phyloP scores from a whole-genome alignment of 2,888 invertebrate genomes.

The Drosophila mercatorum region DNA sequence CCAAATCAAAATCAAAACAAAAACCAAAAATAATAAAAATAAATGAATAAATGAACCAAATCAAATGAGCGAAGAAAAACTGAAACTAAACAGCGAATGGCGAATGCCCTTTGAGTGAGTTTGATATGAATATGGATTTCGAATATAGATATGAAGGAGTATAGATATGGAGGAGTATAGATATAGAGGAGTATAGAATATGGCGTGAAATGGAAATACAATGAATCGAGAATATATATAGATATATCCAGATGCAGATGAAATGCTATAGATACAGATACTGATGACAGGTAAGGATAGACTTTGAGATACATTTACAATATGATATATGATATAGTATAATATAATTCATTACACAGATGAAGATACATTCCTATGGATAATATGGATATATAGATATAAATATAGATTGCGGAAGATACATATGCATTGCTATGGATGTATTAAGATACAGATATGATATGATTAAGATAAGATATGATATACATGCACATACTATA shows the following conservation, averaged over 20 bases:
- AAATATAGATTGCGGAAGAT: background rate
- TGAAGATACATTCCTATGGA: no score
- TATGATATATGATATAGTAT: no score
- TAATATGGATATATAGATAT: no score
- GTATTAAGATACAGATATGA: no score
- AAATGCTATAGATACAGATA: background rate
- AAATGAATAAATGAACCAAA: constrained; percentile 4
- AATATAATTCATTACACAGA: no score
- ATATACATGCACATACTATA: no score
- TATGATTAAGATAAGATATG: no score
- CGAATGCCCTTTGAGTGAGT: background rate
- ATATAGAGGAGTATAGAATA: background rate
- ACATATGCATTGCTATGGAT: no score
- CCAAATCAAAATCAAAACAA: constrained; percentile 6
- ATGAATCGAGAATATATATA: background rate
- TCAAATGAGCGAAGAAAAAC: background rate
- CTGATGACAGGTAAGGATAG: background rate
- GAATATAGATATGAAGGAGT: background rate
- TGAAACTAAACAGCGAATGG: fast-evolving
- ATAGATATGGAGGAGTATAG: no score
- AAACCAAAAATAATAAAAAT: background rate
- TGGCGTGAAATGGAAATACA: background rate
- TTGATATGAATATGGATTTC: background rate
- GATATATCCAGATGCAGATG: no score
- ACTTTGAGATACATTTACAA: no score